Evolutionary conservation across 2,797 vertebrate genomes (phyloP).

Genomic region (Schizothorax lantsangensis): DNA sequence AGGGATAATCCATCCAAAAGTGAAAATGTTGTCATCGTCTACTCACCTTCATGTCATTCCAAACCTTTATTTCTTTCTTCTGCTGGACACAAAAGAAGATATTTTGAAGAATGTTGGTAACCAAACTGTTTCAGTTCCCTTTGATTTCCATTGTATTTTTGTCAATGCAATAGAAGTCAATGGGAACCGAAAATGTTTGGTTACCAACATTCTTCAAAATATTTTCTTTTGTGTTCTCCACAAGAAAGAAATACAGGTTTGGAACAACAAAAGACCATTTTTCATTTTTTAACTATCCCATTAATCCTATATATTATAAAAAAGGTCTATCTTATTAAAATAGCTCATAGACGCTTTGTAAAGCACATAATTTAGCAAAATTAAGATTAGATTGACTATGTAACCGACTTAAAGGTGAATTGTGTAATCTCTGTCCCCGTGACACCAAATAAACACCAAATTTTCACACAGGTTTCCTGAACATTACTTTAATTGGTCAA

Average conservation of each 20-base stretch:
- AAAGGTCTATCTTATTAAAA: not conserved
- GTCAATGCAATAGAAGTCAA: not conserved
- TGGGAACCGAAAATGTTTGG: not conserved
- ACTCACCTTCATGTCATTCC: not conserved
- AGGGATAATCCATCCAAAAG: not conserved
- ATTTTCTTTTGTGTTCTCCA: not conserved
- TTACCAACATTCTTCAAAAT: not conserved
- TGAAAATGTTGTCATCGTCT: no score
- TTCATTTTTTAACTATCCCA: not conserved
- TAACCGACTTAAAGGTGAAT: not conserved
- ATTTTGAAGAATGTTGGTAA: not conserved
- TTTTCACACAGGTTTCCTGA: not conserved
- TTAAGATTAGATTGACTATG: not conserved
- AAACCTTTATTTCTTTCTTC: not conserved
- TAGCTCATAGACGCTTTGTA: not conserved
- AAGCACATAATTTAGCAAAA: not conserved
- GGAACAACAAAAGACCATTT: not conserved
- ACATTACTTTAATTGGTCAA: not conserved
- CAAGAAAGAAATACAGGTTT: not conserved
- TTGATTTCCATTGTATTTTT: not conserved
- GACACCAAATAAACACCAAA: not conserved
- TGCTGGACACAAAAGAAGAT: not conserved
- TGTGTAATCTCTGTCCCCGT: not conserved
- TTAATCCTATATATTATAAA: not conserved
- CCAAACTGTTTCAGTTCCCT: not conserved